Base-by-base conservation (phyloP, 1,140 invertebrate genomes). In the Dreissena rostriformis region DNA sequence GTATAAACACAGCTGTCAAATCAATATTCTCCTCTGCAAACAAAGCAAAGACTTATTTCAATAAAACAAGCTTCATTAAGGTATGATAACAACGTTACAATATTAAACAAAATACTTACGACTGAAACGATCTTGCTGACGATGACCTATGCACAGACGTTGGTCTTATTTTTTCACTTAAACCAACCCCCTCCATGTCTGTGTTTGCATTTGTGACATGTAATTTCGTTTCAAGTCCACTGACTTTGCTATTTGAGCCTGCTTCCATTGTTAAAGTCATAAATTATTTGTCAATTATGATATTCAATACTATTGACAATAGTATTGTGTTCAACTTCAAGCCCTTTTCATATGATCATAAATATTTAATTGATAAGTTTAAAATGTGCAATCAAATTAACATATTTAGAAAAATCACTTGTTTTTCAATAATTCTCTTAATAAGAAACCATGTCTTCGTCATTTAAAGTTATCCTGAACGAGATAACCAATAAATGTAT, bases 121-220 rank as follows among this genome's bases (percentile, higher is more conserved):
- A 75, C 12, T 75, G 71, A 24, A 68, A 55, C 52, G 70, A 74
- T 57, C 65, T 82, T 28, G 70, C 22, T n/a, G 80, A 82, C 5
- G 72, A 75, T 55, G 80, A 75, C 51, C 80, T 66, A 55, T 82
- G 80, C 14, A 82, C 80, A 26, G 80, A 82, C 0, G 80, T 39
- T 52, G 80, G 80, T 75, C 72, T 74, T 24, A 82, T 82, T 82
- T 73, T 82, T 19, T 82, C 80, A 29, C 80, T 71, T 22, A 82
- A 63, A 26, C 6, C 67, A 7, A 55, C 24, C 22, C 75, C 72
- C 53, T 74, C 72, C 61, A 74, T 75, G 67, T 74, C 55, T 52
- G 51, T 72, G 49, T 49, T 67, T 73, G 26, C 72, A 53, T 49
- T 68, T 39, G 49, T 66, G 70, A 49, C 68, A 70, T 79, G 66